Base-by-base conservation (phyloP, 2,888 invertebrate genomes). In the Gryllus longicercus region DNA sequence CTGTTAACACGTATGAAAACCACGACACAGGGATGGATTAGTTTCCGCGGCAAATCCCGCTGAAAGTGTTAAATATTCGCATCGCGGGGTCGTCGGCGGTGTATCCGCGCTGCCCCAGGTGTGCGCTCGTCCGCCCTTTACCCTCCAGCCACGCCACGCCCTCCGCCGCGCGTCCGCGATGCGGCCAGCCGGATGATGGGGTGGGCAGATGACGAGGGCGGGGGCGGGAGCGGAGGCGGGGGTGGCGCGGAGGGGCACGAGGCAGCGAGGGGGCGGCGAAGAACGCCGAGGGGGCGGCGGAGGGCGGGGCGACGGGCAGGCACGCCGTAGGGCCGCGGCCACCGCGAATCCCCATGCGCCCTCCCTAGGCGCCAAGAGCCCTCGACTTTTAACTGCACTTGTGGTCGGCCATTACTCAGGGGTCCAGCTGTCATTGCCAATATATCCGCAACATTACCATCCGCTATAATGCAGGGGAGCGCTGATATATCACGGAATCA, bases 341-440 rank as follows among this genome's bases (percentile, higher is more conserved):
- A 14, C n/a, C 63, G 63, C 63, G 63, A n/a, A n/a, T 63, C 63
- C 63, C 63, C n/a, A 18, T n/a, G 63, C n/a, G n/a, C 63, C 63
- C 63, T 63, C 63, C 63, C 63, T n/a, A 63, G 63, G 63, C 63
- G 63, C 63, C 63, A 63, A 63, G n/a, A 63, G 63, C 63, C 63
- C 63, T 63, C 75, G 79, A 76, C 76, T 79, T 79, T 79, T 79
- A 79, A 79, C 63, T 76, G 63, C 79, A 79, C 79, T 79, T 79
- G 79, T 76, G 79, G 76, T 18, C 50, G 76, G 25, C 50, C 79
- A 79, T 79, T 76, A 79, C 76, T 79, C 79, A 51, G 75, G 75
- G 49, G 77, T 50, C 49, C 50, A 77, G 77, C 77, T 49, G 77
- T 63, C 63, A 63, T 63, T 63, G 63, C 63, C 63, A 63, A 63